Percentiles rank a stretch among this genome's conserved stretches.
Evolutionary conservation across 2,888 invertebrate genomes (phyloP).

Genomic region (Caradrina clavipalpis): DNA sequence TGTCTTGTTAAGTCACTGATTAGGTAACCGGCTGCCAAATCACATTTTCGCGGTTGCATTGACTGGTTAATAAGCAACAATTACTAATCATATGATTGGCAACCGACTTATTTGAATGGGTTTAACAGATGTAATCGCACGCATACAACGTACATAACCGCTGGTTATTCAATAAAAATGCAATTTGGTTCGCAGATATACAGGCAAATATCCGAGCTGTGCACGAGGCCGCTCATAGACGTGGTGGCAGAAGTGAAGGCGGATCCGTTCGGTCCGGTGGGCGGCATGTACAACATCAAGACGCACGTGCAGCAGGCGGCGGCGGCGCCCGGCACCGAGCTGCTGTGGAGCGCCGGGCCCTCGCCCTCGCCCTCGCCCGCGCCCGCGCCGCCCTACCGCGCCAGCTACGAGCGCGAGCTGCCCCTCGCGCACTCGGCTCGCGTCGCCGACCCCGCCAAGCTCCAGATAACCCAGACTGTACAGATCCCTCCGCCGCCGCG

Average conservation of each 20-base stretch:
- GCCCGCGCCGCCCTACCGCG: constrained; percentile 67
- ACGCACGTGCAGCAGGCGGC: constrained; percentile 80
- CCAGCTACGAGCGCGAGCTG: neutral
- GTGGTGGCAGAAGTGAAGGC: constrained; percentile 87
- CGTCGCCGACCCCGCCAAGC: neutral
- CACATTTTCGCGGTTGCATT: too few species aligned
- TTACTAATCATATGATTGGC: too few species aligned
- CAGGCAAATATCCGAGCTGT: constrained; percentile 87
- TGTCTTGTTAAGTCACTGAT: too few species aligned
- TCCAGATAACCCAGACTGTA: constrained; percentile 17
- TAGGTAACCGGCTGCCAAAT: too few species aligned
- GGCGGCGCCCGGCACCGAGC: constrained; percentile 72
- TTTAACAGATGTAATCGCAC: too few species aligned
- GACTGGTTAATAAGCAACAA: too few species aligned
- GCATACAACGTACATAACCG: neutral
- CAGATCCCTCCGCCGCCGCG: constrained; percentile 34
- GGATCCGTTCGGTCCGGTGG: constrained; percentile 90
- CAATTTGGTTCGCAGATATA: constrained; percentile 74
- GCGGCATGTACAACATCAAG: constrained; percentile 92
- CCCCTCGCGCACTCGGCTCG: neutral
- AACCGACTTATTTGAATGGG: too few species aligned
- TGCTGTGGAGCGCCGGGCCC: constrained; percentile 78
- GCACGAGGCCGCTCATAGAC: constrained; percentile 81
- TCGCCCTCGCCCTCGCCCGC: constrained; percentile 73
- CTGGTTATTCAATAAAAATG: neutral